Evolutionary conservation across 2,797 vertebrate genomes (phyloP).

Genomic region (Hapalemur alaotrensis): DNA sequence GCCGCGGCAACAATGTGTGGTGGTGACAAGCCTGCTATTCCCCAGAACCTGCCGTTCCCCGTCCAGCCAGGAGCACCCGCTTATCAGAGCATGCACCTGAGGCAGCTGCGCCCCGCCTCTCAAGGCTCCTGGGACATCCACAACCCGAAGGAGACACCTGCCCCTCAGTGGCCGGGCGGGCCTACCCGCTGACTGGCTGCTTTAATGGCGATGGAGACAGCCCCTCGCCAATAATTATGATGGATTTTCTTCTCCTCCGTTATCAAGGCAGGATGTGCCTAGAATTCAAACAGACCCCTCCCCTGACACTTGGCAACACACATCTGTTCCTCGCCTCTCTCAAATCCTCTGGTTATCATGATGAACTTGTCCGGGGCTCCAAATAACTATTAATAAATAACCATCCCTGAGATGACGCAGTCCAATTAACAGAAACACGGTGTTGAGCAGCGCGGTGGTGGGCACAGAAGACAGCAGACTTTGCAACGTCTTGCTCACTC

Average conservation of each 20-base stretch:
- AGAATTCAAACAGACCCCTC: slow-evolving; percentile 77
- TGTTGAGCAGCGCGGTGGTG: neutral
- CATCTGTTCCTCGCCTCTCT: slow-evolving; percentile 75
- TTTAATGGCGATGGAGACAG: slow-evolving; percentile 73
- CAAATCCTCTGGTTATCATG: slow-evolving; percentile 73
- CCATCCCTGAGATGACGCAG: slow-evolving; percentile 67
- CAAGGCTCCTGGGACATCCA: neutral
- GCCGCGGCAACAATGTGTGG: neutral
- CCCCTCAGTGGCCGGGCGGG: neutral
- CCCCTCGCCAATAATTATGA: slow-evolving; percentile 76
- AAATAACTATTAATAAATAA: slow-evolving; percentile 83
- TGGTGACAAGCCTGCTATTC: neutral
- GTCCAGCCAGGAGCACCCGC: neutral
- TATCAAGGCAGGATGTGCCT: slow-evolving; percentile 73
- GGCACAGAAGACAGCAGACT: neutral
- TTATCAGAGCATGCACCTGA: neutral
- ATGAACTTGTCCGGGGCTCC: slow-evolving; percentile 67
- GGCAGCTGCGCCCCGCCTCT: neutral
- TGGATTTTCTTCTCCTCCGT: slow-evolving; percentile 80
- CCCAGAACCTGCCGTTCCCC: neutral
- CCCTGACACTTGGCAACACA: slow-evolving; percentile 60
- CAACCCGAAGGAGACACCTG: neutral
- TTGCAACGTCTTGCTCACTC: neutral
- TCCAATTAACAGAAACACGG: slow-evolving; percentile 74
- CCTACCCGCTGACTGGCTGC: slow-evolving; percentile 57